Evolutionary conservation across 2,888 invertebrate species (phyloP).

Genomic region (Augochlorella aurata): DNA sequence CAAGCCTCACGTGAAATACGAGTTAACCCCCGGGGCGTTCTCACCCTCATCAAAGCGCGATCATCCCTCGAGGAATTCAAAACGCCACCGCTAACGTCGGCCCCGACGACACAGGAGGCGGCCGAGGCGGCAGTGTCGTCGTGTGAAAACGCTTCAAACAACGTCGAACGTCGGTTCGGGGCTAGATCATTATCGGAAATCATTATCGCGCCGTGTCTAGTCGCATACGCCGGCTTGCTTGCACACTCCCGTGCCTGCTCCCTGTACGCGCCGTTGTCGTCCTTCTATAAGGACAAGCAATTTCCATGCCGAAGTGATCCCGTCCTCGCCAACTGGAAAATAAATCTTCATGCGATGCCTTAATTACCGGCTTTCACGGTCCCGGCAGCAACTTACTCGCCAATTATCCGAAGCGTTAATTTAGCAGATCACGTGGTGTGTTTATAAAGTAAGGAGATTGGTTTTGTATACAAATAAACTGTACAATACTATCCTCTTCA

Average conservation of each 20-base stretch:
- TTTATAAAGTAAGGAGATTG: no score
- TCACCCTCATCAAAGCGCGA: conserved; percentile 78
- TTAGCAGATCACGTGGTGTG: no score
- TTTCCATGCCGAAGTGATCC: conserved; percentile 1
- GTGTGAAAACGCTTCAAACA: conserved; percentile 72
- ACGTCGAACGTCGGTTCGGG: conserved; percentile 31
- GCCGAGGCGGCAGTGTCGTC: conserved; percentile 34
- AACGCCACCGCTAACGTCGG: conserved; percentile 63
- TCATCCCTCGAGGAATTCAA: conserved; percentile 79
- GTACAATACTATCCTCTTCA: no score
- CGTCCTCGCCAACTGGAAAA: not conserved
- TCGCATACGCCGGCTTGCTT: not conserved
- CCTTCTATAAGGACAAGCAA: not conserved
- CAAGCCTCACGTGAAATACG: conserved; percentile 77
- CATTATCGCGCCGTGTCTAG: conserved; percentile 52
- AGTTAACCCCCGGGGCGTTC: conserved; percentile 76
- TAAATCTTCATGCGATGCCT: not conserved
- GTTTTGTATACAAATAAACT: no score
- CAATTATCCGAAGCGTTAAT: conserved; percentile 31
- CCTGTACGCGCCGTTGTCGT: not conserved
- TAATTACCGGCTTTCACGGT: conserved; percentile 2
- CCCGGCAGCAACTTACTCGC: not conserved
- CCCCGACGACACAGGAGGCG: not conserved
- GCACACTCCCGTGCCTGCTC: not conserved
- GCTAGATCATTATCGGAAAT: conserved; percentile 58